Evolutionary conservation across 2,888 invertebrate genomes (phyloP).

Genomic region (Lycocerus yunnanus): DNA sequence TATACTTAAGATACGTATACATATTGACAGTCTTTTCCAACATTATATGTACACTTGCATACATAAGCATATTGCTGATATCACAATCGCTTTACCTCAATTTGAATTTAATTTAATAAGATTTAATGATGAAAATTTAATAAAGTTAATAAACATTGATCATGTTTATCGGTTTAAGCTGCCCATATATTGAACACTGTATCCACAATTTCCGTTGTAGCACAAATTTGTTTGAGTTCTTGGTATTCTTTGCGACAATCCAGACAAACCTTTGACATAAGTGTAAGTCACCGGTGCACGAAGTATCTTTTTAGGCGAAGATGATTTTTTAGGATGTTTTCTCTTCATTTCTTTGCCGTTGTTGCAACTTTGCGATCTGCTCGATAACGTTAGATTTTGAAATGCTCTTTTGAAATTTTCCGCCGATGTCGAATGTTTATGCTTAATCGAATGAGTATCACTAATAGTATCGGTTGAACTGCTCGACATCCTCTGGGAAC

Average conservation of each 20-base stretch:
- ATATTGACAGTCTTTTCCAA: slow-evolving; percentile 18
- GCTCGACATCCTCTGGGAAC: slow-evolving; percentile 59
- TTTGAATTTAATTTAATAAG: slow-evolving; percentile 1
- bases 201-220: slow-evolving; percentile 46
- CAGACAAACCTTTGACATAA: slow-evolving; percentile 80
- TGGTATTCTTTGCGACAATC: slow-evolving; percentile 79
- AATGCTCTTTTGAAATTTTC: slow-evolving; percentile 75
- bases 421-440: slow-evolving; percentile 57
- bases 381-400: slow-evolving; percentile 65
- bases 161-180: slow-evolving; percentile 46
- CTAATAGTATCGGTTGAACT: slow-evolving; percentile 68
- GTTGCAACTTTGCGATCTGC: slow-evolving; percentile 68
- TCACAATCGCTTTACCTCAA: slow-evolving; percentile 9
- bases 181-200: slow-evolving; percentile 49
- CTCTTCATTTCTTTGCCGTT: slow-evolving; percentile 51
- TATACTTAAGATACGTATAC: slow-evolving; percentile 1
- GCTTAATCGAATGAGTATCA: slow-evolving; percentile 59
- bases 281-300: slow-evolving; percentile 79
- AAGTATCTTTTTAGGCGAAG: slow-evolving; percentile 73
- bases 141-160: background rate
- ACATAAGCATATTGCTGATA: slow-evolving; percentile 15
- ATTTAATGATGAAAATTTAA: background rate
- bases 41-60: slow-evolving; percentile 7
- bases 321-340: slow-evolving; percentile 60
- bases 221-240: slow-evolving; percentile 53